phyloP scores from a whole-genome alignment of 2,888 invertebrate genomes.

The Hedychridium roseum region DNA sequence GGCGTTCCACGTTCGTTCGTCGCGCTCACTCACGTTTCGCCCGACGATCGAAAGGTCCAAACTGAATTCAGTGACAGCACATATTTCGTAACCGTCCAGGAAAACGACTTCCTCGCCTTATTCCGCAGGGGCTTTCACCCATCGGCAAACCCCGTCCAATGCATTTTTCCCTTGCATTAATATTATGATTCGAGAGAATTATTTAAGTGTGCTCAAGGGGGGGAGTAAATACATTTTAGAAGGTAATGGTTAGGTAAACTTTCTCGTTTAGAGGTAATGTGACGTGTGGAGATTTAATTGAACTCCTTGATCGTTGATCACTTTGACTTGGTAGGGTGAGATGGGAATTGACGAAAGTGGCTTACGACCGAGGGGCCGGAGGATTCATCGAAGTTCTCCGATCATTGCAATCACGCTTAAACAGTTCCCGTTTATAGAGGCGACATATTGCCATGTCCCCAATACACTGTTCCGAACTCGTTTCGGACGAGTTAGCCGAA shows the following conservation, averaged over 20 bases:
- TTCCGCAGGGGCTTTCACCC: no score
- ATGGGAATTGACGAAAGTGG: not conserved
- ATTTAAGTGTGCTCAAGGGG: no score
- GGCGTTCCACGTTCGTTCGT: not conserved
- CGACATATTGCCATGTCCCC: slow-evolving; percentile 22
- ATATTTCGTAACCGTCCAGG: no score
- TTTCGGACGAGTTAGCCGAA: slow-evolving; percentile 12
- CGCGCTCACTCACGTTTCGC: not conserved
- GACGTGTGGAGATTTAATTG: not conserved
- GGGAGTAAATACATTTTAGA: not conserved
- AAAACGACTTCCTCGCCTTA: no score
- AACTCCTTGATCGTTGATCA: not conserved
- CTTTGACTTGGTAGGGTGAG: no score
- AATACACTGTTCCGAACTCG: slow-evolving; percentile 16
- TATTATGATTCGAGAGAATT: no score
- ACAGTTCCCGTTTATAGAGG: slow-evolving; percentile 13
- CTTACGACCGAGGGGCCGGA: not conserved
- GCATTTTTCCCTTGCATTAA: no score
- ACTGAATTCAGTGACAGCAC: no score
- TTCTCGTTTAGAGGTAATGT: not conserved
- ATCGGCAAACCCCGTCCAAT: no score
- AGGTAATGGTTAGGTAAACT: not conserved
- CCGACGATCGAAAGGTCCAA: no score
- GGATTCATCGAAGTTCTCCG: slow-evolving; percentile 34
- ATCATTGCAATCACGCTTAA: slow-evolving; percentile 35